These are phyloP conservation scores for Heliangelus exortis DNA, from an alignment of 2,797 vertebrate genomes.

Conservation along the genomic window DNA sequence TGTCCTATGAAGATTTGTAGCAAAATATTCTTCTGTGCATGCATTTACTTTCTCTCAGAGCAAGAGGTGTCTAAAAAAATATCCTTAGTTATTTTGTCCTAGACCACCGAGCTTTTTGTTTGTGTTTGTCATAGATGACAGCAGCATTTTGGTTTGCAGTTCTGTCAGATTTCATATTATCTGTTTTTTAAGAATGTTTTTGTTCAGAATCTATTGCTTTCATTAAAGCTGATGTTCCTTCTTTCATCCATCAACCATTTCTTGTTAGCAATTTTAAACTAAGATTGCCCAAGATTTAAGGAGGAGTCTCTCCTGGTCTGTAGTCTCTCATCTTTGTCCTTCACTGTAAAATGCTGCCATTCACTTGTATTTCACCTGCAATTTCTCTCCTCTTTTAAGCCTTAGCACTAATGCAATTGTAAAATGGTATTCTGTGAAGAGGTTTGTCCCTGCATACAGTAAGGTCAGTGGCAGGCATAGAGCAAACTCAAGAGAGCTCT, in stretches of 20 bases:
- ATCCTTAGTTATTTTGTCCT: not conserved
- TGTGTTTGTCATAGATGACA: not conserved
- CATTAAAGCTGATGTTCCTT: not conserved
- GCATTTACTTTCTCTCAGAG: not conserved
- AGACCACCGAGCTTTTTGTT: not conserved
- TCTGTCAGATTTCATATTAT: not conserved
- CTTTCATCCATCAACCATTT: not conserved
- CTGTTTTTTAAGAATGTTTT: not conserved
- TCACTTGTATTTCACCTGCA: not conserved
- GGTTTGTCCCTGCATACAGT: not conserved
- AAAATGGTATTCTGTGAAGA: not conserved
- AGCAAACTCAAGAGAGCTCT: not conserved
- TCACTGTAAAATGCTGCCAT: not conserved
- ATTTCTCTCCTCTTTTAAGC: not conserved
- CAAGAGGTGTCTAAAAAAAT: not conserved
- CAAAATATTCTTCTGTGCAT: not conserved
- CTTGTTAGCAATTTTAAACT: not conserved
- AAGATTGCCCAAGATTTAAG: not conserved
- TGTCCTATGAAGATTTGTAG: not conserved
- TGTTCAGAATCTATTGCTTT: not conserved
- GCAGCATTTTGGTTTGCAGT: not conserved
- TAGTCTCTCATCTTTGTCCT: not conserved
- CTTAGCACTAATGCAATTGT: not conserved
- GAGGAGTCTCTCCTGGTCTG: not conserved
- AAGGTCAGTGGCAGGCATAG: not conserved